Conservation (phyloP, 2,797 vertebrate species). For the Trichosurus vulpecula region DNA sequence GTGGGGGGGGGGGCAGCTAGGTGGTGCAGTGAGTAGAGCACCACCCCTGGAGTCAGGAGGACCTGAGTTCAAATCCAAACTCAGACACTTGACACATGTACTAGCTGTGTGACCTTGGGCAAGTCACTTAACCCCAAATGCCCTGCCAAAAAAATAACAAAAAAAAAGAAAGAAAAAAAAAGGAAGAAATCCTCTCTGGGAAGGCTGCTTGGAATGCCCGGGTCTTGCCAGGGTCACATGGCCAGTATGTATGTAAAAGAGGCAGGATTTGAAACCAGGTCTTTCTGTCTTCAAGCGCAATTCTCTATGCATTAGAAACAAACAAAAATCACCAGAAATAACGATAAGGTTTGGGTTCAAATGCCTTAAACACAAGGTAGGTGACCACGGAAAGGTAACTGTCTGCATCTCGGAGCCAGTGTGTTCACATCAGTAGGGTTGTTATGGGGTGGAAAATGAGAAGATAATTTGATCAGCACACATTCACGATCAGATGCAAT, state of each 20-base stretch:
- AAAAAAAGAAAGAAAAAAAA: no score
- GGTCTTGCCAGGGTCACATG: background rate
- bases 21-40: no score
- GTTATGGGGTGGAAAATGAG: background rate
- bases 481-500: background rate
- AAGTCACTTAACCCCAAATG: no score
- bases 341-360: background rate
- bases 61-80: no score
- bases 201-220: background rate
- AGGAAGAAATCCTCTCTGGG: background rate
- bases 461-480: background rate
- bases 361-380: background rate
- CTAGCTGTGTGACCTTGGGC: no score
- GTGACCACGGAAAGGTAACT: background rate
- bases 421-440: background rate
- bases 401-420: background rate
- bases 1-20: no score
- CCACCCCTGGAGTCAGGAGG: no score
- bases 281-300: background rate
- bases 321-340: background rate
- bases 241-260: background rate
- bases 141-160: no score
- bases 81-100: no score
- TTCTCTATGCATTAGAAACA: background rate
- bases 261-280: no score